phyloP scores from a whole-genome alignment of 2,888 invertebrate species.

The Ochropleura plecta region DNA sequence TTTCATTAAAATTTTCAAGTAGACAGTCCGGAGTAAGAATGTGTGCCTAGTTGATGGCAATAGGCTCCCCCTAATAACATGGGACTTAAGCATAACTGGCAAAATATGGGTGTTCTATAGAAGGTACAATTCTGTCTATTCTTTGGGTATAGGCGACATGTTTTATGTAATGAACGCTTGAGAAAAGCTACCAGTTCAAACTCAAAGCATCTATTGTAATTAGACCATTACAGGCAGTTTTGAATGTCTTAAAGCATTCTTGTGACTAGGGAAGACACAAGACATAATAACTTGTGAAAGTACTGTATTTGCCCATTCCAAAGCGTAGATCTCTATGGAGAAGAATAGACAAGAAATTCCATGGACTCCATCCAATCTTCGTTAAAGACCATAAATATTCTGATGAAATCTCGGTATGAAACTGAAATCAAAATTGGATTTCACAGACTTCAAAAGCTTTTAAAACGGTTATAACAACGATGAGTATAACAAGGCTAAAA shows the following conservation, averaged over 20 bases:
- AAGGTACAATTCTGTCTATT: neutral
- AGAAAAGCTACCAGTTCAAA: neutral
- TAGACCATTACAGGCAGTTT: no score
- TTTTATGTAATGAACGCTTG: neutral
- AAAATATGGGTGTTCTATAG: neutral
- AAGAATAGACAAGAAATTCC: no score
- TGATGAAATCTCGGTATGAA: neutral
- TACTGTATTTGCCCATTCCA: no score
- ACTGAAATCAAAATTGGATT: neutral
- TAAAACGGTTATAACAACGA: neutral
- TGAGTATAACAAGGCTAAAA: neutral
- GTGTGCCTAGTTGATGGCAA: neutral
- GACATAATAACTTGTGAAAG: no score
- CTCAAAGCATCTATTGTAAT: no score
- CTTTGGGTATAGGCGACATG: neutral
- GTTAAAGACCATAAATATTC: neutral
- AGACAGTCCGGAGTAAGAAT: neutral
- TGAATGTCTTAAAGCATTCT: no score
- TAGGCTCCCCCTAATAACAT: neutral
- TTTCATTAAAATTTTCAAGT: neutral
- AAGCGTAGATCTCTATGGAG: no score
- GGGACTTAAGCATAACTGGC: neutral
- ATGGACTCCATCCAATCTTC: no score
- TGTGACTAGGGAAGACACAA: no score
- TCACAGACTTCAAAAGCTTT: neutral